These are phyloP conservation scores for Tetrax tetrax DNA, from an alignment of 2,113 vertebrate genomes.

Conservation along the genomic window DNA sequence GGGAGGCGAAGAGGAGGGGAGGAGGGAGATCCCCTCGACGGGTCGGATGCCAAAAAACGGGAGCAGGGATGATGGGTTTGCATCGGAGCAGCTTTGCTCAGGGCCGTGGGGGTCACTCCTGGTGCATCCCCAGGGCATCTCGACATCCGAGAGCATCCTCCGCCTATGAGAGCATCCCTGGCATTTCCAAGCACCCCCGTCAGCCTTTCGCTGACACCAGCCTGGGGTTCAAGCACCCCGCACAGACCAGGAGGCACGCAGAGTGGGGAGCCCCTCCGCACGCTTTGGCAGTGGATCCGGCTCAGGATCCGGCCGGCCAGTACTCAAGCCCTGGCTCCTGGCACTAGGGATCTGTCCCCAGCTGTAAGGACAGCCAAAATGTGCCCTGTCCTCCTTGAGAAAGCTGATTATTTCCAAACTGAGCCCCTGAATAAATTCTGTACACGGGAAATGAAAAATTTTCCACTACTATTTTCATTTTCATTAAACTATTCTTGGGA, in stretches of 20 bases:
- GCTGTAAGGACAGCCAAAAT: rapidly evolving
- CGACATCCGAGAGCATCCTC: background rate
- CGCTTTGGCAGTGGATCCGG: no score
- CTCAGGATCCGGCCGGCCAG: background rate
- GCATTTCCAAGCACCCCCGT: no score
- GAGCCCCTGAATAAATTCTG: background rate
- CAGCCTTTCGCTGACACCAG: background rate
- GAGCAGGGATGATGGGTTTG: background rate
- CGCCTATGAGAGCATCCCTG: no score
- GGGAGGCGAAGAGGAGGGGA: background rate
- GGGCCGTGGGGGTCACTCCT: rapidly evolving
- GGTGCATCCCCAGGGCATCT: background rate
- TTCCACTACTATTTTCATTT: background rate
- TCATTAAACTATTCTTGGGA: background rate
- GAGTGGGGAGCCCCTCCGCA: background rate
- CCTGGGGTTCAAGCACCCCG: background rate
- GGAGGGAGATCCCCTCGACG: background rate
- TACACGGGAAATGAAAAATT: background rate
- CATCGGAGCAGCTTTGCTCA: background rate
- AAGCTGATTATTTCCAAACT: background rate
- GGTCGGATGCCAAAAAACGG: background rate
- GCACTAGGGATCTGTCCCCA: background rate
- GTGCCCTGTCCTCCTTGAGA: background rate
- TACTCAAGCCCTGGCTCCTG: background rate
- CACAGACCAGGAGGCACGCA: no score